Evolutionary conservation across 2,113 vertebrate species (phyloP).

Genomic region (Nycticorax nycticorax): DNA sequence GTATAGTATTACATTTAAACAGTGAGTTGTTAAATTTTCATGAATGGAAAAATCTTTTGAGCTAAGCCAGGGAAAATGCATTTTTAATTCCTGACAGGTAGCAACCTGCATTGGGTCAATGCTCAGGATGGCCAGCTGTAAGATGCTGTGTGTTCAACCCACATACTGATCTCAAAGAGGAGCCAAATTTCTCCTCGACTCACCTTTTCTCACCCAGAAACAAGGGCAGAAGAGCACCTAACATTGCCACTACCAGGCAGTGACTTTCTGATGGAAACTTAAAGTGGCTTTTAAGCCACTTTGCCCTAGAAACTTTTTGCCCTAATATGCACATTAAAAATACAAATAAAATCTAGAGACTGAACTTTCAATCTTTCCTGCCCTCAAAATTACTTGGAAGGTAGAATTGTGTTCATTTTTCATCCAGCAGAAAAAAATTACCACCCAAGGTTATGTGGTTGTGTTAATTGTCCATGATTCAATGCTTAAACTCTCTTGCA

Average conservation of each 20-base stretch:
- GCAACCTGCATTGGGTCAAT: background rate
- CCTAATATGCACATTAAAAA: background rate
- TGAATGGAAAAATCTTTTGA: background rate
- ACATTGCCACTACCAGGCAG: background rate
- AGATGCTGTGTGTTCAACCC: background rate
- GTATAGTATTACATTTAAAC: background rate
- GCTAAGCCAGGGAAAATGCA: background rate
- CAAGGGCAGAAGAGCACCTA: background rate
- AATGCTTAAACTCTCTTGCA: background rate
- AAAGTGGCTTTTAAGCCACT: background rate
- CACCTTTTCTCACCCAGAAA: background rate
- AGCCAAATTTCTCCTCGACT: background rate
- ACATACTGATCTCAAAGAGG: background rate
- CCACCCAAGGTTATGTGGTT: background rate
- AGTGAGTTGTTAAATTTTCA: background rate
- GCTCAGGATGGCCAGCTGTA: background rate
- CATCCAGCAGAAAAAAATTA: background rate
- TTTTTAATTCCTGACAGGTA: background rate
- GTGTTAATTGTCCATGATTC: background rate
- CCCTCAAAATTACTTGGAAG: background rate
- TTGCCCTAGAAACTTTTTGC: background rate
- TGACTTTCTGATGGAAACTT: background rate
- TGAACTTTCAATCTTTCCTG: background rate
- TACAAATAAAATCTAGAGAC: background rate
- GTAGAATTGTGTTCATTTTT: background rate